Evolutionary conservation across 2,888 invertebrate genomes (phyloP).

Genomic region (Caradrina kadenii): DNA sequence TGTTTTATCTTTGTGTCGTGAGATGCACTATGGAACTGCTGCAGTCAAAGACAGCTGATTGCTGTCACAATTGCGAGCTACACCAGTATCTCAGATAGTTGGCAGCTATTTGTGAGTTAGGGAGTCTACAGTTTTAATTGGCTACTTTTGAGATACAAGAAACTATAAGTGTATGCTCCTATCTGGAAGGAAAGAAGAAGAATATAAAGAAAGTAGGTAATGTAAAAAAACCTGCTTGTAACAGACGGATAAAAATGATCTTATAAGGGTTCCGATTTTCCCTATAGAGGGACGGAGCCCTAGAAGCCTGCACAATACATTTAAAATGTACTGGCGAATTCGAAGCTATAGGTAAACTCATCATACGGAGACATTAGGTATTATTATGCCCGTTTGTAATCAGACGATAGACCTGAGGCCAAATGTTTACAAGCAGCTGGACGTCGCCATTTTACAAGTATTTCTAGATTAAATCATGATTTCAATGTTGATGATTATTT

Average conservation of each 20-base stretch:
- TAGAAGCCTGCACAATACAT: too few relatives aligned
- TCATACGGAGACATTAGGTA: slow-evolving; percentile 3
- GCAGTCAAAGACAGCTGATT: slow-evolving; percentile 35
- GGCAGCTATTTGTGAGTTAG: slow-evolving; percentile 9
- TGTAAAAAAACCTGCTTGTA: too few relatives aligned
- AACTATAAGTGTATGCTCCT: too few relatives aligned
- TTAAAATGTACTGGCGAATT: too few relatives aligned
- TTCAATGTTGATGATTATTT: too few relatives aligned
- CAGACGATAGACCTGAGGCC: neutral
- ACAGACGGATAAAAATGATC: too few relatives aligned
- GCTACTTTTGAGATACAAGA: neutral
- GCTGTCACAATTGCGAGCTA: neutral
- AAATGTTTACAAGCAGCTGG: too few relatives aligned
- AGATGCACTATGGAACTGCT: neutral
- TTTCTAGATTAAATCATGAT: slow-evolving; percentile 6
- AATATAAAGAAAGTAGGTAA: too few relatives aligned
- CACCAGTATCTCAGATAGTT: slow-evolving; percentile 12
- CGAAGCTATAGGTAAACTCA: neutral
- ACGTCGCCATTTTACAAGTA: too few relatives aligned
- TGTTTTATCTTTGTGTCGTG: slow-evolving; percentile 36
- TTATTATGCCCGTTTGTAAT: neutral
- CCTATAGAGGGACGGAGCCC: too few relatives aligned
- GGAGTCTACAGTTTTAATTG: neutral
- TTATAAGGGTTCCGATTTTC: too few relatives aligned
- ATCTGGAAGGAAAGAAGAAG: too few relatives aligned